A percentile compares a stretch with the other conserved stretches of the same genome.
phyloP scores from a whole-genome alignment of 2,888 invertebrate species.

The Luffia ferchaultella region DNA sequence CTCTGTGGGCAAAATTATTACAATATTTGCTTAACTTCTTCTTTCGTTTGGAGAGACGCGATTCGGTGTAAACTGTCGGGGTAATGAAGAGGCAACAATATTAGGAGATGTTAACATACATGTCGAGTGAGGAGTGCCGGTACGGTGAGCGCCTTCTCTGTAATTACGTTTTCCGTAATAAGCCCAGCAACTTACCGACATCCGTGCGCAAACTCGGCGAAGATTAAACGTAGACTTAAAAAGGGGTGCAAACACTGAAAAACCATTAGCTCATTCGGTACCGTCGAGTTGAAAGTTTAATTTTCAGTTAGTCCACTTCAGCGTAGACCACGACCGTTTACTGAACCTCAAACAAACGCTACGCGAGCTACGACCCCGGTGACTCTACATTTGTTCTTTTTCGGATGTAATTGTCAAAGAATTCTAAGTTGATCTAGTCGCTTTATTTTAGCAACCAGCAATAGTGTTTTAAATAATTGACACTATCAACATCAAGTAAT shows the following conservation, averaged over 20 bases:
- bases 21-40: neutral
- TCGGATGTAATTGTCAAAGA: no score
- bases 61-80: neutral
- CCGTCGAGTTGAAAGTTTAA: conserved; percentile 12
- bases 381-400: no score
- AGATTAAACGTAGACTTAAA: conserved; percentile 19
- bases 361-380: no score
- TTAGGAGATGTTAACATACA: neutral
- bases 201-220: conserved; percentile 9
- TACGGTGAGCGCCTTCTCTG: conserved; percentile 3
- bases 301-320: conserved; percentile 4
- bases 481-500: no score
- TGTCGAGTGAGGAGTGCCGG: conserved; percentile 1
- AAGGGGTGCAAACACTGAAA: conserved; percentile 51
- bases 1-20: no score
- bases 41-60: neutral
- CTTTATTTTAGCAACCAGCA: no score
- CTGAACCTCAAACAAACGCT: no score
- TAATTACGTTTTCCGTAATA: conserved; percentile 12
- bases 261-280: conserved; percentile 48
- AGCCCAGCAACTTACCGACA: conserved; percentile 8
- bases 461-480: no score
- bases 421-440: no score
- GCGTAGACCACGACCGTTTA: no score
- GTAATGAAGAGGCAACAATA: neutral